Evolutionary conservation across 1,140 invertebrate genomes (phyloP), one percentile per base, ranked within the genome.

Genomic region (Drosophila neocordata): DNA sequence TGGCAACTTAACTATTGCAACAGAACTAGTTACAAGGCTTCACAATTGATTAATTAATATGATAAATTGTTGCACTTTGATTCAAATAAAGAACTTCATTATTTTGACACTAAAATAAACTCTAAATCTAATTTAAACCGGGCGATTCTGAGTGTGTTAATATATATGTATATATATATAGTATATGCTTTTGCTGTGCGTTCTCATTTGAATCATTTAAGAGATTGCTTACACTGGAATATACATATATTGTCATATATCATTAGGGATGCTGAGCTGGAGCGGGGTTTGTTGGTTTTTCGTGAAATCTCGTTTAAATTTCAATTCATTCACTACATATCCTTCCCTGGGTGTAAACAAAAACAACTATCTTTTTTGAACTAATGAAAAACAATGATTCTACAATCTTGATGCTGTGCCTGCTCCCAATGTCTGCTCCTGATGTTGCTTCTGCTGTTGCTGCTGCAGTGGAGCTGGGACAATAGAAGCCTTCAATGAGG

Each of bases 91-190:
- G 67, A 65, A 51, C 64, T 75, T 53, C 51, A 75, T 72, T 75
- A 74, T 31, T 31, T 31, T 77, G 69, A 67, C 38, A 68, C 79
- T 83, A 89, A 75, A 44, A 69, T 84, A 85, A 57, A 53, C 78
- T 81, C 70, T 89, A 78, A 73, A 51, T 24, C 69, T 84, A 85
- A 89, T 83, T 74, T 60, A 78, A 88, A 85, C 80, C 66, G 73
- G 79, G 68, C 59, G 53, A n/a, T 6, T 59, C 2, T 48, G 58
- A 67, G 53, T 77, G 56, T 74, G 57, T 70, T 31, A 1, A 6
- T 31, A 31, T 31, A 31, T 31, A 65, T 73, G 60, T 72, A 58
- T 73, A 27, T 70, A 13, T 44, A 13, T 20, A 48, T 59, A 38
- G 38, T 13, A 48, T 37, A 24, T 56, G 37, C 52, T 69, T 57